Conservation (phyloP, 2,113 vertebrate species). For the Phocoena sinus region DNA sequence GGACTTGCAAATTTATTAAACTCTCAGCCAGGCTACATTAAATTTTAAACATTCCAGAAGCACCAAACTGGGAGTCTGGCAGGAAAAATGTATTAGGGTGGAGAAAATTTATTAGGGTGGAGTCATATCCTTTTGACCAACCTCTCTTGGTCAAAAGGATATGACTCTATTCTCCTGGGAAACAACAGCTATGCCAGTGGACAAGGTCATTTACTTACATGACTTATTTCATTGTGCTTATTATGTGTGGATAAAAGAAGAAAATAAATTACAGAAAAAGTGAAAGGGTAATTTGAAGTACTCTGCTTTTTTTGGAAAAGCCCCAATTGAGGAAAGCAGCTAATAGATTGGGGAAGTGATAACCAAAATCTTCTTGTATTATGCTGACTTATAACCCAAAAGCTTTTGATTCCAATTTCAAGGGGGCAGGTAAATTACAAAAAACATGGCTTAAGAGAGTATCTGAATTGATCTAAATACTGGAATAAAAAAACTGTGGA, state of each 20-base stretch:
- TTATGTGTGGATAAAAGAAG: background rate
- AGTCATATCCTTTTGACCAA: no score
- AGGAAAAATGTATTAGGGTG: background rate
- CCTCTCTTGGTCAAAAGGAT: background rate
- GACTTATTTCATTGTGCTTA: background rate
- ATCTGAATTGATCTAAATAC: background rate
- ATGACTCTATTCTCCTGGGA: background rate
- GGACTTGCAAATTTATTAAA: background rate
- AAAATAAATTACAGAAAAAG: conserved; percentile 22
- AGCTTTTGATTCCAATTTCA: background rate
- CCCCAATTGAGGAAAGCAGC: background rate
- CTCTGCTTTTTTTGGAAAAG: background rate
- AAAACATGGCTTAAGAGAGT: background rate
- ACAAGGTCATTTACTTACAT: background rate
- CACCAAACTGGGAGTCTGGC: background rate
- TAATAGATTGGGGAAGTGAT: background rate
- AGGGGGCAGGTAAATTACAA: background rate
- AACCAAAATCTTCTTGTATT: background rate
- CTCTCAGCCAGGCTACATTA: background rate
- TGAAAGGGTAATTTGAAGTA: background rate
- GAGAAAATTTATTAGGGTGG: background rate
- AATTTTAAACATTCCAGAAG: background rate
- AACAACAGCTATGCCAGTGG: background rate
- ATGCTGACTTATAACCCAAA: background rate
- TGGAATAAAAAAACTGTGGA: background rate